phyloP scores from a whole-genome alignment of 2,797 vertebrate species.

The Pseudopleuronectes americanus region DNA sequence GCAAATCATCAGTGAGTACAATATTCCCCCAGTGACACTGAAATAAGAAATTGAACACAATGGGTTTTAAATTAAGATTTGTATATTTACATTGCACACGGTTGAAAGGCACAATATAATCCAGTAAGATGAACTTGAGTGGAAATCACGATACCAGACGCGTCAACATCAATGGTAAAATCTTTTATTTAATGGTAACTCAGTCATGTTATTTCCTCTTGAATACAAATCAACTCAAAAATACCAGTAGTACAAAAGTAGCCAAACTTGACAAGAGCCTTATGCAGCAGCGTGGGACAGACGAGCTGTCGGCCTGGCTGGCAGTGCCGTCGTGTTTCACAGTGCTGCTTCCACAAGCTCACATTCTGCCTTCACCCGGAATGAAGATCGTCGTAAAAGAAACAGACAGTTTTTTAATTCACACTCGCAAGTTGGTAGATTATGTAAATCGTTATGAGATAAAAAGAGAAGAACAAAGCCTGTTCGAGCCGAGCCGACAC shows the following conservation, averaged over 20 bases:
- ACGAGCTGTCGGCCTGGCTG: slow-evolving; percentile 2
- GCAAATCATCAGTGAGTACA: no score
- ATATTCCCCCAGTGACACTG: no score
- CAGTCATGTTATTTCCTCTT: neutral
- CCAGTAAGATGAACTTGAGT: no score
- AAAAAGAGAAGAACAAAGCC: neutral
- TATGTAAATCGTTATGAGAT: neutral
- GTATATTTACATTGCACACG: no score
- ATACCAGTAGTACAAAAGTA: slow-evolving; percentile 39
- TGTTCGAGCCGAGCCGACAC: no score
- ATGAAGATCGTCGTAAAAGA: neutral
- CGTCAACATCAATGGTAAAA: neutral
- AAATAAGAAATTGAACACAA: no score
- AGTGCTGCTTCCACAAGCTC: slow-evolving; percentile 32
- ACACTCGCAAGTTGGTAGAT: neutral
- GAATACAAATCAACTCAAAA: slow-evolving; percentile 20
- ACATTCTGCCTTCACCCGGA: neutral
- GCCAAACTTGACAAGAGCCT: slow-evolving; percentile 17
- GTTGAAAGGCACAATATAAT: no score
- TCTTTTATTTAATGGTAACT: slow-evolving; percentile 43
- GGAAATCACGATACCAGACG: neutral
- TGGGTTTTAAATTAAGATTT: no score
- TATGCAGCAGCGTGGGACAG: slow-evolving; percentile 1
- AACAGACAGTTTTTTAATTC: neutral
- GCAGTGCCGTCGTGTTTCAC: slow-evolving; percentile 37